Conservation (phyloP, 2,113 vertebrate species). For the Microtus pennsylvanicus region DNA sequence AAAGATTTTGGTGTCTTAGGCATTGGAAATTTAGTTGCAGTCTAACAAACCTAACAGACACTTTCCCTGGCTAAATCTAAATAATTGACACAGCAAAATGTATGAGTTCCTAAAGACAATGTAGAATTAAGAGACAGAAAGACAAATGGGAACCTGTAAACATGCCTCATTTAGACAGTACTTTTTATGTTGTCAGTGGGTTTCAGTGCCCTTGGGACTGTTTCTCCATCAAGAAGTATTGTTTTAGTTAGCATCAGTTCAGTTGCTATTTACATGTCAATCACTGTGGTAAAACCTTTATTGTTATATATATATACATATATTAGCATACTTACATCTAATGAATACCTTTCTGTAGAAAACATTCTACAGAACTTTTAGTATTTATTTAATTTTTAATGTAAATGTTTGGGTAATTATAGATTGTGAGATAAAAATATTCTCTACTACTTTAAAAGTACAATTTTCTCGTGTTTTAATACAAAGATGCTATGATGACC, state of each 20-base stretch:
- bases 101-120: conserved; percentile 20
- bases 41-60: conserved; percentile 40
- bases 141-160: neutral
- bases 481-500: too few relatives aligned
- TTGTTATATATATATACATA: too few relatives aligned
- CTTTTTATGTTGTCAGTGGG: conserved; percentile 2
- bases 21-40: conserved; percentile 42
- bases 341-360: too few relatives aligned
- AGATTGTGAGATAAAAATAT: too few relatives aligned
- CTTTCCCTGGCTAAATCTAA: conserved; percentile 46
- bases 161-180: neutral
- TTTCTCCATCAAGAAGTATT: neutral
- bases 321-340: too few relatives aligned
- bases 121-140: neutral
- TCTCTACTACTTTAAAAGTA: too few relatives aligned
- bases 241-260: neutral
- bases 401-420: too few relatives aligned
- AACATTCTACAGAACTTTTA: too few relatives aligned
- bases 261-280: neutral
- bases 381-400: too few relatives aligned
- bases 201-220: neutral
- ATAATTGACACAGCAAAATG: neutral
- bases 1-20: conserved; percentile 36
- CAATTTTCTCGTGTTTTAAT: too few relatives aligned
- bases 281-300: neutral